Evolutionary conservation across 2,888 invertebrate genomes (phyloP), one percentile per base, ranked within the genome.

Genomic region (Drosophila aldrichi): DNA sequence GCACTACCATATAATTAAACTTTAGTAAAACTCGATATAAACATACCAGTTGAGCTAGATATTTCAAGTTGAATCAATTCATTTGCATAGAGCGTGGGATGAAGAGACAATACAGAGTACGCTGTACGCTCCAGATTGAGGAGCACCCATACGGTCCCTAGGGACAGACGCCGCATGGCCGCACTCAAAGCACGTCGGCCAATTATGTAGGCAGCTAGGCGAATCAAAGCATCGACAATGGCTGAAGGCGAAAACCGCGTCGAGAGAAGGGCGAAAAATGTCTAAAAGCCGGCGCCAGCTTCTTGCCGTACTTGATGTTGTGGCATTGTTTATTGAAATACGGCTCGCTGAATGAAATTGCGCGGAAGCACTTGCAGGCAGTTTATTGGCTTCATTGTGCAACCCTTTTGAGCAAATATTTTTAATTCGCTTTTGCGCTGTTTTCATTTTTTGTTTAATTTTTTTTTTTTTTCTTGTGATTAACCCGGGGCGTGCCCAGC

Each of bases 301-400:
- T 69, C 66, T 68, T 72, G 76, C 38, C 22, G 22, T 38, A 22
- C 80, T 79, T 76, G 77, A 79, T 79, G 77, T 46, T 46, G 48
- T 79, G 72, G 80, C 65, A 76, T 78, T 79, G 78, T 78, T 78
- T 79, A 77, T 79, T 79, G 68, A 72, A 78, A 77, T 68, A 32
- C 10, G 51, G 43, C 70, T 44, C 54, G 60, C 22, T 56, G 70
- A 83, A 86, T 84, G 89, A 86, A 86, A 86, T 86, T 86, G 86
- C 88, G 86, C 86, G 86, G 86, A 86, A 86, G 86, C 86, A 86
- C 88, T 89, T 84, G 88, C 82, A 73, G 88, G 70, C 89, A 80
- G 85, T 82, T 89, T 89, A 86, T 86, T 86, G 89, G 85, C 85
- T 87, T 86, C 80, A 82, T 89, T 87, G 84, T 77, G 59, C 72